A percentile compares a stretch with the other conserved stretches of the same genome.
Evolutionary conservation across 2,888 invertebrate genomes (phyloP).

Genomic region (Rutpela maculata): DNA sequence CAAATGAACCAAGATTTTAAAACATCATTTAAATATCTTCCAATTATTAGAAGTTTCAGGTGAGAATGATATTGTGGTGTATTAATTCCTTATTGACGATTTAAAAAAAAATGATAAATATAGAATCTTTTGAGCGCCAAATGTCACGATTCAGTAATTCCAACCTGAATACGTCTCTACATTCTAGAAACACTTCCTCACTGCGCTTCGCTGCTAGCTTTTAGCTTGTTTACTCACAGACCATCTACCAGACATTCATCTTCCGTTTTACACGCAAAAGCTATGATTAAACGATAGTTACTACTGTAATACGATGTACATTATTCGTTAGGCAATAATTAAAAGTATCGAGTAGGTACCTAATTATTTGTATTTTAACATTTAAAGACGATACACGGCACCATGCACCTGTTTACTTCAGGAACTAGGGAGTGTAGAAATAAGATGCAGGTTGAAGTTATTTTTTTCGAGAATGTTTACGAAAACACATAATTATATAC

Average conservation of each 20-base stretch:
- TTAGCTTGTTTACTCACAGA: constrained; percentile 55
- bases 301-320: constrained; percentile 5
- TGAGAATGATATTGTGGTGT: no score
- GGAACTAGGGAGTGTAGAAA: constrained; percentile 35
- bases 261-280: constrained; percentile 59
- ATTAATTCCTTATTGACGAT: no score
- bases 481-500: constrained; percentile 7
- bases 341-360: not conserved
- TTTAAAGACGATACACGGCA: not conserved
- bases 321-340: constrained; percentile 16
- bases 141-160: not conserved
- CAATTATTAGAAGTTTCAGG: no score
- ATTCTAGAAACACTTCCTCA: constrained; percentile 13
- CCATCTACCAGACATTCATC: constrained; percentile 55
- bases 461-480: constrained; percentile 11
- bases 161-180: constrained; percentile 38
- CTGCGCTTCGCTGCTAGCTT: constrained; percentile 36
- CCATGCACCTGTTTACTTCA: constrained; percentile 41
- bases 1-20: no score
- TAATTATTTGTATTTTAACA: not conserved
- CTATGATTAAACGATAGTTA: constrained; percentile 39
- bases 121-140: not conserved
- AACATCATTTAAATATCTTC: no score
- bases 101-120: no score
- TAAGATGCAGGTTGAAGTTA: constrained; percentile 18